A percentile compares a stretch with the other conserved stretches of the same genome.
phyloP scores from a whole-genome alignment of 2,113 vertebrate genomes.

The Amphilophus citrinellus region DNA sequence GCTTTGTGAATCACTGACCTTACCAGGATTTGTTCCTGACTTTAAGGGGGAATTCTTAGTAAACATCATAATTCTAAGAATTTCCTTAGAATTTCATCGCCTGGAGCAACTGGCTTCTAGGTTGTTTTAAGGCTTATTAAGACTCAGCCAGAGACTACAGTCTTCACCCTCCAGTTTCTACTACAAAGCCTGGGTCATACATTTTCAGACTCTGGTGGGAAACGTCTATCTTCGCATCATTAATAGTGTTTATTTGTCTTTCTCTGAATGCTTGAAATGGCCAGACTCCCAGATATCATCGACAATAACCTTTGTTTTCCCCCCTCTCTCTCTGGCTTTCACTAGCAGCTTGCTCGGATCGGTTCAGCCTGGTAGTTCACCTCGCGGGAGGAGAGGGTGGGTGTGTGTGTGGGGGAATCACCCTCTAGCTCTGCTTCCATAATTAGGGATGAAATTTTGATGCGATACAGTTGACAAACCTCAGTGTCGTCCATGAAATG shows the following conservation, averaged over 20 bases:
- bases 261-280: slow-evolving; percentile 36
- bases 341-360: neutral
- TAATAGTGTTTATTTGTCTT: slow-evolving; percentile 29
- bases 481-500: slow-evolving; percentile 61
- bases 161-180: neutral
- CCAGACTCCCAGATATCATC: slow-evolving; percentile 5
- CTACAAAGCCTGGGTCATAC: neutral
- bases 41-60: slow-evolving; percentile 2
- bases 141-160: neutral
- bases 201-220: neutral
- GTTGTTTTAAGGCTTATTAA: neutral
- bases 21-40: neutral
- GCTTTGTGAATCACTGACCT: neutral
- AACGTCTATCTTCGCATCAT: neutral
- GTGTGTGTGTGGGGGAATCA: slow-evolving; percentile 9
- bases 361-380: neutral
- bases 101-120: too few species aligned
- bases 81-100: neutral
- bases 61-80: slow-evolving; percentile 2
- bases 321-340: neutral
- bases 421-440: slow-evolving; percentile 40
- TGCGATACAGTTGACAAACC: slow-evolving; percentile 68
- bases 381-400: neutral
- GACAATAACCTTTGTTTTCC: slow-evolving; percentile 8
- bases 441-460: slow-evolving; percentile 69